Base-by-base conservation (phyloP, 1,140 invertebrate species). In the Aphelenchoides besseyi region DNA sequence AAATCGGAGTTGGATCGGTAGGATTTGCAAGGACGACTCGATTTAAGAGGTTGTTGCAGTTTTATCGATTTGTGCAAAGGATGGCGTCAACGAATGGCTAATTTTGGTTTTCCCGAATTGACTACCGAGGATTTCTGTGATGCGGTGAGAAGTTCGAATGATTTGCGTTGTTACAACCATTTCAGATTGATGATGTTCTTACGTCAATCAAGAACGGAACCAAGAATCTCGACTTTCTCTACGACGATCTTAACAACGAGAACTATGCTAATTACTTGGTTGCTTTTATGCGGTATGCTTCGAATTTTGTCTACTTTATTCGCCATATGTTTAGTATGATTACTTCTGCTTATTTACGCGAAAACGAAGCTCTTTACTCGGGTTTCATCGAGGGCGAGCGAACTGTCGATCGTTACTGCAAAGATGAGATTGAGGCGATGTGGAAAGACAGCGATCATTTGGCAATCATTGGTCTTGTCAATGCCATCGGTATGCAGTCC, bases 81-180 rank as follows among this genome's bases (percentile, higher is more conserved):
- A 2, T 79, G 79, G 78, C 52, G 73, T 3, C 23, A 33, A 26
- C 52, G 64, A 9, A 54, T 79, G 5, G 3, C 74, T 9, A 57
- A 66, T 5, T 36, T 79, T 28, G 79, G 77, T 18, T 81, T 81
- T 69, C 79, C 78, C 32, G 78, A 81, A 29, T 48, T 79, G 1
- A 79, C 78, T n/a, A 79, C 78, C 55, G 78, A 67, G 3, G 78
- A 79, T 32, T 79, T 79, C 64, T 79, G 78, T 48, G 77, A 79
- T 63, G 62, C 78, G 23, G 78, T 79, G 73, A 30, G 48, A 30
- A 2, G 16, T 68, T 32, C n/a, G 1, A 71, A 30, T 70, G 3
- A 61, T 55, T 73, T 3, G 55, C 30, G 16, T 33, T 28, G 23
- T 71, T n/a, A n/a, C 16, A 41, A 18, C 62, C n/a, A 28, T 48